A percentile compares a stretch with the other conserved stretches of the same genome.
Evolutionary conservation across 2,113 vertebrate genomes (phyloP).

Genomic region (Aramus guarauna): DNA sequence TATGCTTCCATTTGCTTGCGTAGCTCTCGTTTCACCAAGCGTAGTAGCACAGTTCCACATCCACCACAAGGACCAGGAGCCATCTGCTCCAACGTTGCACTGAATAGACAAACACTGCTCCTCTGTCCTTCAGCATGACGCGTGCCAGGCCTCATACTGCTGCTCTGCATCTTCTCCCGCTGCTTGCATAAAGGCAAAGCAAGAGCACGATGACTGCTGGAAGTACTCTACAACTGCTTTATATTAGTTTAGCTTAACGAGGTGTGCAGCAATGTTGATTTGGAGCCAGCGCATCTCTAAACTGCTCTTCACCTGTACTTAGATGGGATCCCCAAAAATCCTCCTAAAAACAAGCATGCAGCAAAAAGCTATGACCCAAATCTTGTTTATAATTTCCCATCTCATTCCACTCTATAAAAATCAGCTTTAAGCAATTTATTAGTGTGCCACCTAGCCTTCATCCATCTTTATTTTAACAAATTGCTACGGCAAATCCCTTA

Average conservation of each 20-base stretch:
- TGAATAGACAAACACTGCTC: not conserved
- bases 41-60: not conserved
- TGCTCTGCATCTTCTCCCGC: not conserved
- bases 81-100: not conserved
- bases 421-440: constrained; percentile 74
- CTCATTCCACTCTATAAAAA: constrained; percentile 56
- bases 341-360: not conserved
- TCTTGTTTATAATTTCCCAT: constrained; percentile 58
- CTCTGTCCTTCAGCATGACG: not conserved
- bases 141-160: not conserved
- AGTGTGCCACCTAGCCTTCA: constrained; percentile 58
- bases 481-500: constrained; percentile 75
- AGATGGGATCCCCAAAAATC: not conserved
- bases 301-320: not conserved
- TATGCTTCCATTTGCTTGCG: too few relatives aligned
- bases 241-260: not conserved
- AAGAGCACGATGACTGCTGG: not conserved
- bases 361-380: constrained; percentile 45
- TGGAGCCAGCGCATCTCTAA: not conserved
- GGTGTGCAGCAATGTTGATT: not conserved
- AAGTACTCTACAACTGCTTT: not conserved
- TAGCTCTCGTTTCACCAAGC: not conserved
- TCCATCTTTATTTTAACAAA: constrained; percentile 74
- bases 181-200: not conserved
- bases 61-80: not conserved